These are phyloP conservation scores for Phasia obesa DNA, from an alignment of 2,888 invertebrate species.

Conservation along the genomic window DNA sequence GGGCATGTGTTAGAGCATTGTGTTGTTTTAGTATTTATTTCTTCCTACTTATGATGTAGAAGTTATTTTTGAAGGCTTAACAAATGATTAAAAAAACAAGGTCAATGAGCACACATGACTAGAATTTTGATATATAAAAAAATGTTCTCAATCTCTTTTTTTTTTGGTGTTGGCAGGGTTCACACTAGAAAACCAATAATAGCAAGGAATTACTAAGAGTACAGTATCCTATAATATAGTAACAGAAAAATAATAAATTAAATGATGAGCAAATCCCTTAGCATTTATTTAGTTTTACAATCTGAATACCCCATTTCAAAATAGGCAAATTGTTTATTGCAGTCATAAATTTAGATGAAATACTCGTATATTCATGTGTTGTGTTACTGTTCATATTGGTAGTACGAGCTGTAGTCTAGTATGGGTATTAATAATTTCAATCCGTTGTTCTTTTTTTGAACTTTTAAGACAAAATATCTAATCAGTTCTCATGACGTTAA, in stretches of 20 bases:
- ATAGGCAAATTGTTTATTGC: conserved; percentile 13
- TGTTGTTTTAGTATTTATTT: neutral
- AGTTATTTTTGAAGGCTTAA: conserved; percentile 33
- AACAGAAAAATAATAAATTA: conserved; percentile 18
- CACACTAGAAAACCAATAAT: no score
- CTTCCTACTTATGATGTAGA: neutral
- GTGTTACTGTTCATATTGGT: no score
- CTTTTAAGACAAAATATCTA: no score
- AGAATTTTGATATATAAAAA: conserved; percentile 3
- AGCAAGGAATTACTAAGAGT: no score
- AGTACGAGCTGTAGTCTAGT: no score
- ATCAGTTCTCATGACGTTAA: no score
- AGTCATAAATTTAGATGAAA: conserved; percentile 29
- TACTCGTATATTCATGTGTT: no score
- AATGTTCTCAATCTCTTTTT: neutral
- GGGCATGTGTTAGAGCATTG: neutral
- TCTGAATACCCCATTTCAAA: neutral
- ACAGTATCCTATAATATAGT: no score
- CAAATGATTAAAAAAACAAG: conserved; percentile 39
- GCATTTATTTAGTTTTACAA: neutral
- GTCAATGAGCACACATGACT: conserved; percentile 45
- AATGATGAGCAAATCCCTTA: conserved; percentile 1
- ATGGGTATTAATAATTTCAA: no score
- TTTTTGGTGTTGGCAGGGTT: no score
- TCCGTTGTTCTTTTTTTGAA: no score